A percentile compares a stretch with the other conserved stretches of the same genome.
phyloP scores from a whole-genome alignment of 2,797 vertebrate species.

The Enteromius paludinosus region DNA sequence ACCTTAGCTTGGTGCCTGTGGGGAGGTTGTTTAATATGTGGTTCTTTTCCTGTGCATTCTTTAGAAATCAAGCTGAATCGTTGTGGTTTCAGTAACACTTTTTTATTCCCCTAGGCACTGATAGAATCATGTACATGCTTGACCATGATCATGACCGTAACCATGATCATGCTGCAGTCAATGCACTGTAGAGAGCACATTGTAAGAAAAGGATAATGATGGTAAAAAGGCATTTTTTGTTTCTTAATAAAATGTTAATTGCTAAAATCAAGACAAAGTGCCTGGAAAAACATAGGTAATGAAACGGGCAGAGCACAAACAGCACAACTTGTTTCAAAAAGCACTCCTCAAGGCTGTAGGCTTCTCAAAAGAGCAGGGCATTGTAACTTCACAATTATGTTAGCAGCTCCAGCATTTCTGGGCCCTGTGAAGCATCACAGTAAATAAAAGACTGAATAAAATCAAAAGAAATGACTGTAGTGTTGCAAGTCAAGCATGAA shows the following conservation, averaged over 20 bases:
- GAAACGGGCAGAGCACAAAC: background rate
- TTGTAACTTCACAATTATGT: constrained; percentile 14
- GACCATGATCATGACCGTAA: background rate
- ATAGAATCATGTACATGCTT: constrained; percentile 16
- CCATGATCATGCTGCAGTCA: background rate
- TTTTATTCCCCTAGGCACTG: background rate
- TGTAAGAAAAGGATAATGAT: background rate
- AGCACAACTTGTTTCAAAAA: background rate
- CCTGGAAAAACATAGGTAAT: background rate
- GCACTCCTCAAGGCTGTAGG: background rate
- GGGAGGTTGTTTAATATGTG: constrained; percentile 77
- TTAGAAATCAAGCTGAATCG: constrained; percentile 58
- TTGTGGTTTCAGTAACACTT: constrained; percentile 2
- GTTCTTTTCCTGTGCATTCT: constrained; percentile 74
- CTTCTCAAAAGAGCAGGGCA: background rate
- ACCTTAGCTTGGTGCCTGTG: constrained; percentile 73
- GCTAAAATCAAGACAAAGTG: background rate
- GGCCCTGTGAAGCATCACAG: constrained; percentile 18
- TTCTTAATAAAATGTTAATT: background rate
- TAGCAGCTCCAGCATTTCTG: constrained; percentile 7
- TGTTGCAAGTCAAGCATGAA: constrained; percentile 55
- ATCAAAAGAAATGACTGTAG: constrained; percentile 44
- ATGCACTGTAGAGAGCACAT: background rate
- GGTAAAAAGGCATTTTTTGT: background rate
- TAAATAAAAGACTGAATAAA: constrained; percentile 49